These are phyloP conservation scores for Sinonovacula constricta DNA, from an alignment of 1,140 invertebrate species.

Conservation along the genomic window DNA sequence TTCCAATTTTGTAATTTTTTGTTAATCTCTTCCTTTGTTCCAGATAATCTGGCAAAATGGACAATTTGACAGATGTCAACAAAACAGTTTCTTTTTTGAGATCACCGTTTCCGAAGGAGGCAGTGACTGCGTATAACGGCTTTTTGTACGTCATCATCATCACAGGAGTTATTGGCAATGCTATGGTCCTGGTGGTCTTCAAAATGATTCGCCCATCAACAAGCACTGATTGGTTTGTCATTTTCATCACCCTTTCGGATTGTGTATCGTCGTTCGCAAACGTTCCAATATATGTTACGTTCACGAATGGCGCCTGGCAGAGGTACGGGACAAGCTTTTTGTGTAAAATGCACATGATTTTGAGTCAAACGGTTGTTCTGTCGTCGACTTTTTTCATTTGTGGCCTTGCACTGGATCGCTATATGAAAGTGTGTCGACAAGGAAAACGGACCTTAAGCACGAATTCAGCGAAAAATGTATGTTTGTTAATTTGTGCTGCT, in stretches of 20 bases:
- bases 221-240: conserved; percentile 38
- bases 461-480: background rate
- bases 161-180: conserved; percentile 9
- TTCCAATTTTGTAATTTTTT: too few relatives aligned
- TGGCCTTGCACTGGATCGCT: conserved; percentile 36
- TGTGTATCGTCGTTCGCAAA: conserved; percentile 12
- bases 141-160: conserved; percentile 29
- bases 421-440: conserved; percentile 24
- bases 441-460: background rate
- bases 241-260: conserved; percentile 31
- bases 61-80: too few relatives aligned
- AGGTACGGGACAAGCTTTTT: background rate
- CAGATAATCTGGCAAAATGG: too few relatives aligned
- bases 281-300: conserved; percentile 27
- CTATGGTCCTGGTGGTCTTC: conserved; percentile 23
- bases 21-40: too few relatives aligned
- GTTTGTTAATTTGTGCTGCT: background rate
- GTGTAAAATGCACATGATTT: conserved; percentile 32
- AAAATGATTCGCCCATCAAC: background rate
- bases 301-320: conserved; percentile 22
- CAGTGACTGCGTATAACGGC: conserved; percentile 13
- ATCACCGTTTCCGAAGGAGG: too few relatives aligned
- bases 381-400: conserved; percentile 33
- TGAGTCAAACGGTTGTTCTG: conserved; percentile 29
- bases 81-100: too few relatives aligned